A percentile compares a stretch with the other conserved stretches of the same genome.
Evolutionary conservation across 2,113 vertebrate species (phyloP).

Genomic region (Phaethornis superciliosus): DNA sequence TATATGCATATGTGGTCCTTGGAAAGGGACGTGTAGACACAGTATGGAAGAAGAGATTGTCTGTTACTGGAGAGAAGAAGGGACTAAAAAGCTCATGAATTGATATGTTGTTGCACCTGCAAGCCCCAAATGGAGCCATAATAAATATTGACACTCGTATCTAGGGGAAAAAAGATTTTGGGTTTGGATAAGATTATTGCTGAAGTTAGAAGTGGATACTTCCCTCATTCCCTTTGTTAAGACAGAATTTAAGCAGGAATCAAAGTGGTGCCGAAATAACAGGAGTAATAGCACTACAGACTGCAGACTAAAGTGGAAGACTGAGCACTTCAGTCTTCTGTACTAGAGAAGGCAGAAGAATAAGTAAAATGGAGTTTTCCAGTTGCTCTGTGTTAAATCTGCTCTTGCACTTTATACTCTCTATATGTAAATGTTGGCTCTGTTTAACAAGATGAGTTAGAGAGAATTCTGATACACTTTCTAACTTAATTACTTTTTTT

Average conservation of each 20-base stretch:
- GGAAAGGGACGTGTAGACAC: background rate
- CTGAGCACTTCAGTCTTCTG: background rate
- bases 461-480: background rate
- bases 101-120: background rate
- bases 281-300: background rate
- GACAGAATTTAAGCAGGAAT: background rate
- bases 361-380: background rate
- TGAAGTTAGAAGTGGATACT: background rate
- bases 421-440: background rate
- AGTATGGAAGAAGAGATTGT: background rate
- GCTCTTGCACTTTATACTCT: background rate
- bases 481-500: background rate
- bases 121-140: background rate
- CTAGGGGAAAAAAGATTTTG: background rate
- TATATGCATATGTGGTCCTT: background rate
- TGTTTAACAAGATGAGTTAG: background rate
- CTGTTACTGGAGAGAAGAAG: background rate
- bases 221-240: background rate
- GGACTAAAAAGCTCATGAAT: background rate
- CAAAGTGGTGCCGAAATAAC: background rate
- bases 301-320: background rate
- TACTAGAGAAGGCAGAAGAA: background rate
- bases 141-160: background rate
- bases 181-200: background rate
- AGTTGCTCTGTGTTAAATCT: background rate